Evolutionary conservation across 2,113 vertebrate genomes (phyloP).

Genomic region (Orientallactaga bullata): DNA sequence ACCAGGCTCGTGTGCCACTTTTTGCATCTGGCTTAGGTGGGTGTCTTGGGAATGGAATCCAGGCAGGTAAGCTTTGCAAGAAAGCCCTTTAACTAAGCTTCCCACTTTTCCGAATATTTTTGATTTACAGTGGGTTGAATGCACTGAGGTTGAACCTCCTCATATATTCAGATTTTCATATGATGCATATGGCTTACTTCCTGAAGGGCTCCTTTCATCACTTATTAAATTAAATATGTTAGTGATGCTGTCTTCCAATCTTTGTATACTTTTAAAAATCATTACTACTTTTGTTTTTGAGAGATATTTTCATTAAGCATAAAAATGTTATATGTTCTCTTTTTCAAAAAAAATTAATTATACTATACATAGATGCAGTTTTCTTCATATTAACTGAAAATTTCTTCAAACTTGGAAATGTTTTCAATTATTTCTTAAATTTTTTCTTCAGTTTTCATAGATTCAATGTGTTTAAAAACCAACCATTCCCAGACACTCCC

Average conservation of each 20-base stretch:
- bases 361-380: background rate
- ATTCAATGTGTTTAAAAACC: background rate
- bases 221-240: background rate
- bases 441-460: too few relatives aligned
- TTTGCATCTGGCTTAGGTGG: too few relatives aligned
- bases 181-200: background rate
- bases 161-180: background rate
- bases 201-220: background rate
- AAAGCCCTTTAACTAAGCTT: too few relatives aligned
- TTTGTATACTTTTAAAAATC: background rate
- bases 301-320: too few relatives aligned
- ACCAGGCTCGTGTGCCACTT: too few relatives aligned
- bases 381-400: background rate
- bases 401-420: background rate
- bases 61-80: too few relatives aligned
- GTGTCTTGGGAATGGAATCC: too few relatives aligned
- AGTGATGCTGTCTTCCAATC: background rate
- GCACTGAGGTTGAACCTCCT: background rate
- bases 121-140: background rate
- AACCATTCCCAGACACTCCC: too few relatives aligned
- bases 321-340: background rate
- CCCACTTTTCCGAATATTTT: too few relatives aligned
- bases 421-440: background rate
- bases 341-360: background rate
- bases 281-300: background rate